phyloP scores from a whole-genome alignment of 1,140 invertebrate genomes.

The Formica selysi region DNA sequence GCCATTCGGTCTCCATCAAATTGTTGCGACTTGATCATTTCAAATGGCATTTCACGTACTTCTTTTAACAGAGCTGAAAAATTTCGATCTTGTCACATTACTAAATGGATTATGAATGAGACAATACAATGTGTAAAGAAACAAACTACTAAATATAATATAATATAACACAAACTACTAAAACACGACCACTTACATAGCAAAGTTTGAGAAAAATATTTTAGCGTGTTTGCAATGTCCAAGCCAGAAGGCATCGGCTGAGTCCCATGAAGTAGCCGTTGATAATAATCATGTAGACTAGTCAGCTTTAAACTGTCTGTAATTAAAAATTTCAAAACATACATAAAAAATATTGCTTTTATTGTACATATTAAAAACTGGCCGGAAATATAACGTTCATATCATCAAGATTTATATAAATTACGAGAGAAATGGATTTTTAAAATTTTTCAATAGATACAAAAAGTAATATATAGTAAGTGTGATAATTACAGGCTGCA shows the following conservation, averaged over 20 bases:
- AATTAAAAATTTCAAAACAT: constrained; percentile 72
- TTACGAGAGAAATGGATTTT: neutral
- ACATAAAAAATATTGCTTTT: neutral
- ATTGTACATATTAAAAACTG: neutral
- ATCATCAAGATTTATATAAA: neutral
- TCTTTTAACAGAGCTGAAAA: constrained; percentile 96
- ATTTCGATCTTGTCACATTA: constrained; percentile 14
- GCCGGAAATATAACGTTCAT: neutral
- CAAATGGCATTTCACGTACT: constrained; percentile 95
- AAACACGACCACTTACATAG: constrained; percentile 91
- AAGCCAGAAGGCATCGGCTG: constrained; percentile 96
- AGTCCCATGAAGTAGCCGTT: constrained; percentile 95
- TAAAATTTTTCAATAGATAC: neutral
- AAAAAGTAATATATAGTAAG: constrained; percentile 9
- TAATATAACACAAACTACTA: constrained; percentile 46
- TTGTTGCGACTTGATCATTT: constrained; percentile 94
- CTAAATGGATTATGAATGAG: neutral
- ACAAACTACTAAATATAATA: constrained; percentile 8
- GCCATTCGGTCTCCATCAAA: constrained; percentile 94
- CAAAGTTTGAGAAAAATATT: constrained; percentile 99
- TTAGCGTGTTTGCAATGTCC: constrained; percentile 98
- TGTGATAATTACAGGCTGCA: constrained; percentile 84
- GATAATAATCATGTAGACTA: constrained; percentile 98
- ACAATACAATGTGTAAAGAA: neutral
- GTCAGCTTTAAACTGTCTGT: constrained; percentile 98